These are phyloP conservation scores for Brachionus sp. DNA, from an alignment of 1,140 invertebrate genomes.

Conservation along the genomic window DNA sequence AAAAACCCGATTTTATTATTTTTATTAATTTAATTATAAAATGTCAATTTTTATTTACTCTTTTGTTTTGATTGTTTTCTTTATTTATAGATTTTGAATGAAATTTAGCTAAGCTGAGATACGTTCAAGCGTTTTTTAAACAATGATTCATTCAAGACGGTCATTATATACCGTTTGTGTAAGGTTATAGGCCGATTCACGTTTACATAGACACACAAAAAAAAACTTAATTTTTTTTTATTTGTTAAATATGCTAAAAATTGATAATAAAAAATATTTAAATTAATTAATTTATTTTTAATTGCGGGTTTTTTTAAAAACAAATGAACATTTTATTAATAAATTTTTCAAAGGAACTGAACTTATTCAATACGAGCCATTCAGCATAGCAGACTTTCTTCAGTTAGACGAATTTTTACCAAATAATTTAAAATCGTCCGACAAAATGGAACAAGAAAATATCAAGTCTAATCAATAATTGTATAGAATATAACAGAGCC, in stretches of 20 bases:
- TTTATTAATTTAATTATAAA: neutral
- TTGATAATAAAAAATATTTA: neutral
- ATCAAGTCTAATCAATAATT: neutral
- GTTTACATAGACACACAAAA: neutral
- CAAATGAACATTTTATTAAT: neutral
- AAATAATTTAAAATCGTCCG: neutral
- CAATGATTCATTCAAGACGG: neutral
- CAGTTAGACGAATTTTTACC: conserved; percentile 5
- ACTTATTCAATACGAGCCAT: conserved; percentile 16
- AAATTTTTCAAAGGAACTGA: conserved; percentile 3
- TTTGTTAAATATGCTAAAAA: neutral
- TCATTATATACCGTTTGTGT: neutral
- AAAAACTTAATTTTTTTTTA: neutral
- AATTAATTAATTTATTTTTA: neutral
- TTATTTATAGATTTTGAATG: neutral
- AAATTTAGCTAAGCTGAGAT: neutral
- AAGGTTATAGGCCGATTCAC: neutral
- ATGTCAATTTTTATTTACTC: neutral
- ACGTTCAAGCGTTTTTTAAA: neutral
- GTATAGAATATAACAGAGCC: neutral
- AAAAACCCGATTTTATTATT: neutral
- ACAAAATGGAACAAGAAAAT: neutral
- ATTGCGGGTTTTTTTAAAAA: neutral
- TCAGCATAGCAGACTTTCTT: neutral
- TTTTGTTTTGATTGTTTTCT: neutral